phyloP scores from a whole-genome alignment of 2,888 invertebrate species.

The Leistus spinibarbis region DNA sequence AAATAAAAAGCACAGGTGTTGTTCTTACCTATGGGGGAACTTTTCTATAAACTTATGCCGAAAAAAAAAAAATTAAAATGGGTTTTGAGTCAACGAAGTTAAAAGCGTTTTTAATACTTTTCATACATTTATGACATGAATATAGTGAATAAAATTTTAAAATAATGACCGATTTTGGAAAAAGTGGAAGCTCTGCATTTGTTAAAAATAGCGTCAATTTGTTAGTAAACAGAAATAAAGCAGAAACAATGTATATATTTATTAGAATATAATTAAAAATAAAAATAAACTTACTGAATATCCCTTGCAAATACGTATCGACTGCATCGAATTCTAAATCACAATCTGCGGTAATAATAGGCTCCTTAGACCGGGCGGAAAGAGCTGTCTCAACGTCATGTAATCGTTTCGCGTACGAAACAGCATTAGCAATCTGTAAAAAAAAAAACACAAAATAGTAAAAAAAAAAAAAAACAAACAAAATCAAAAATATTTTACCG shows the following conservation, averaged over 20 bases:
- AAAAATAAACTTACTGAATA: constrained; percentile 11
- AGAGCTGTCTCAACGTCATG: constrained; percentile 6
- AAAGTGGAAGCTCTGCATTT: neutral
- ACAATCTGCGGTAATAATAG: constrained; percentile 20
- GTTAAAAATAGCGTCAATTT: neutral
- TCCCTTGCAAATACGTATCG: neutral
- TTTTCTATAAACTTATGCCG: no score
- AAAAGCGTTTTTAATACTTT: no score
- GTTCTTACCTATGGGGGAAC: no score
- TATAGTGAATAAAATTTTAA: no score
- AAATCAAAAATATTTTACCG: constrained; percentile 27
- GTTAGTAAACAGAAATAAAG: neutral
- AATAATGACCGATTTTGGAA: no score
- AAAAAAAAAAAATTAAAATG: no score
- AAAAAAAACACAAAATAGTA: constrained; percentile 4
- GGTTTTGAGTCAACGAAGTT: no score
- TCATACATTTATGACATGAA: no score
- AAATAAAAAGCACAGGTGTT: no score
- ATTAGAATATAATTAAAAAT: neutral
- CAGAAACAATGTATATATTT: neutral
- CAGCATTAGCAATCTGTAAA: neutral
- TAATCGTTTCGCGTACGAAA: neutral
- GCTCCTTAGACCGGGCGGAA: constrained; percentile 25
- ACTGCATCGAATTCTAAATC: neutral
- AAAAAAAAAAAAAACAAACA: neutral